phyloP scores from a whole-genome alignment of 2,888 invertebrate genomes.

The Neocrepidodera transversa region DNA sequence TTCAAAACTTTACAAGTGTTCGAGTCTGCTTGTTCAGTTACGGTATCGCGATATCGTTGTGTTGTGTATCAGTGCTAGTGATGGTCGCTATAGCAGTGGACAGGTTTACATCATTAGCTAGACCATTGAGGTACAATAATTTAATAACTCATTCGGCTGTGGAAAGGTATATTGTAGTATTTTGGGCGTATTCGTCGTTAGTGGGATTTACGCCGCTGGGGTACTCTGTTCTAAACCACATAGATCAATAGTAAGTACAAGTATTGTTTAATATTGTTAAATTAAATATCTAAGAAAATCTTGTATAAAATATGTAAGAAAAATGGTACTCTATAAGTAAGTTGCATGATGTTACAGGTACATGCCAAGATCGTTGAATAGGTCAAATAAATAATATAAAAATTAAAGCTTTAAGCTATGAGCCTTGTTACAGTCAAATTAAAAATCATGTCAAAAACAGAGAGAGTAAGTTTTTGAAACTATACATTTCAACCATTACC shows the following conservation, averaged over 20 bases:
- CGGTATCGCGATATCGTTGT: conserved; percentile 65
- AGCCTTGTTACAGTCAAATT: no score
- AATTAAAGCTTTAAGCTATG: no score
- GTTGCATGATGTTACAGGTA: no score
- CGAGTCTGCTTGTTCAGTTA: conserved; percentile 66
- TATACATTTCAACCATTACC: no score
- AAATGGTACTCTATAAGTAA: no score
- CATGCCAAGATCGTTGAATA: no score
- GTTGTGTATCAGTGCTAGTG: conserved; percentile 67
- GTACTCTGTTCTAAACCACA: conserved; percentile 59
- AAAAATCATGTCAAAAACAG: no score
- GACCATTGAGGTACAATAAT: conserved; percentile 69
- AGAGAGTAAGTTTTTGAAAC: no score
- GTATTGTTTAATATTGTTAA: no score
- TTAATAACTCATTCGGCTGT: conserved; percentile 69
- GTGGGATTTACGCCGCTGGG: conserved; percentile 66
- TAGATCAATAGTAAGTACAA: conserved; percentile 48
- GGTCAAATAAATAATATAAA: no score
- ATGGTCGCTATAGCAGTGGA: conserved; percentile 70
- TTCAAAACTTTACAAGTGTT: conserved; percentile 58
- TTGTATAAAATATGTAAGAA: no score
- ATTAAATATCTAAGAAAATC: no score
- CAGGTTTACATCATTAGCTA: conserved; percentile 67
- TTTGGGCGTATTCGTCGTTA: conserved; percentile 67
- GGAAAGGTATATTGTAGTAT: conserved; percentile 64